phyloP scores from a whole-genome alignment of 2,797 vertebrate genomes.

The Ptychobarbus kaznakovi region DNA sequence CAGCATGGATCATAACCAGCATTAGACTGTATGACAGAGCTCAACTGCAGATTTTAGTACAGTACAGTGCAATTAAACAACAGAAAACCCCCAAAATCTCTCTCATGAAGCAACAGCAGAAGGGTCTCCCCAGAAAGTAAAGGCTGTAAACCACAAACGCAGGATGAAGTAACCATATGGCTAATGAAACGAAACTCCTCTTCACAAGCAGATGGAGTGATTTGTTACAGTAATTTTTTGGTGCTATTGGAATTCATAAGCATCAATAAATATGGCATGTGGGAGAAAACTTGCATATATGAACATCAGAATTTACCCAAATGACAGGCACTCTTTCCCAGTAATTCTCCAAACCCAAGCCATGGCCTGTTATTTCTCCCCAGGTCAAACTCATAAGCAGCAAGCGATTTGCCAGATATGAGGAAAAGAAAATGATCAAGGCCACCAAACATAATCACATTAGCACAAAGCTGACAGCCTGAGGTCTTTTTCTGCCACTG shows the following conservation, averaged over 20 bases:
- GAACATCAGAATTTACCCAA: background rate
- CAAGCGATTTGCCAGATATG: conserved; percentile 25
- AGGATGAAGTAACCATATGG: conserved; percentile 58
- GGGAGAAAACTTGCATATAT: conserved; percentile 31
- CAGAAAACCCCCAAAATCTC: background rate
- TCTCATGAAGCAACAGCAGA: background rate
- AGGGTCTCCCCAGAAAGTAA: conserved; percentile 13
- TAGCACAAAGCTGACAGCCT: conserved; percentile 25
- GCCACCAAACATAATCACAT: conserved; percentile 35
- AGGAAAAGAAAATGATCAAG: conserved; percentile 35
- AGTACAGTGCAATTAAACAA: conserved; percentile 2
- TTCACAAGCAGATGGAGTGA: conserved; percentile 59
- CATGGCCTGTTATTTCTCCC: conserved; percentile 45
- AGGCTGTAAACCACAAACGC: conserved; percentile 42
- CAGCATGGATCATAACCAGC: background rate
- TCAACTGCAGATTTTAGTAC: conserved; percentile 6
- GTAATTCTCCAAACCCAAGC: conserved; percentile 36
- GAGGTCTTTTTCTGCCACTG: background rate
- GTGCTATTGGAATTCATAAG: conserved; percentile 50
- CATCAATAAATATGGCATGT: conserved; percentile 54
- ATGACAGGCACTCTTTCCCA: conserved; percentile 25
- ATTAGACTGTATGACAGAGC: conserved; percentile 9
- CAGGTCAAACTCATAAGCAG: conserved; percentile 48
- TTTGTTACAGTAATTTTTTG: conserved; percentile 60
- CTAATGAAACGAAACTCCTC: conserved; percentile 55